These are phyloP conservation scores for Nycticryphes semicollaris DNA, from an alignment of 2,113 vertebrate species.

Conservation along the genomic window DNA sequence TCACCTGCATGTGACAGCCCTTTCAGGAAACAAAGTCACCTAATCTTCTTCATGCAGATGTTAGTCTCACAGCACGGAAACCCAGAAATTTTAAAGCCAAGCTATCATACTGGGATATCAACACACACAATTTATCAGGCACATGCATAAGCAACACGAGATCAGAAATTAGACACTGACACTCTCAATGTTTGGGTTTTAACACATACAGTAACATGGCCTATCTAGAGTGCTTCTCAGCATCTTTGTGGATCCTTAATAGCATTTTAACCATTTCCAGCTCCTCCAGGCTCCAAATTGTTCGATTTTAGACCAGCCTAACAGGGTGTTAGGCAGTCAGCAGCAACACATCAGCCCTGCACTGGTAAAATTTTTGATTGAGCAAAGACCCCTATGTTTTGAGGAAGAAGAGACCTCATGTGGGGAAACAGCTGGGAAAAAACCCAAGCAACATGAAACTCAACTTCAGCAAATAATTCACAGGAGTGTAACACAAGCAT, in stretches of 20 bases:
- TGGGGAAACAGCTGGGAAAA: not conserved
- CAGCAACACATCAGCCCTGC: fast-evolving
- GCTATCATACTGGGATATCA: not conserved
- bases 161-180: not conserved
- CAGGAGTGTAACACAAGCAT: fast-evolving
- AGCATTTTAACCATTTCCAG: not conserved
- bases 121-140: not conserved
- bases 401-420: not conserved
- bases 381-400: not conserved
- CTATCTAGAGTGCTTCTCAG: not conserved
- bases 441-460: not conserved
- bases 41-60: not conserved
- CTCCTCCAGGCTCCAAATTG: not conserved
- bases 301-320: not conserved
- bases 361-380: not conserved
- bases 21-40: not conserved
- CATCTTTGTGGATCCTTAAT: not conserved
- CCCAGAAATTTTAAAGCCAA: not conserved
- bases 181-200: not conserved
- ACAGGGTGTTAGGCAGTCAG: fast-evolving
- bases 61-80: not conserved
- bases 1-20: not conserved
- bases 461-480: not conserved
- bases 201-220: not conserved
- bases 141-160: not conserved